These are phyloP conservation scores for Chymomyza amoena DNA, from an alignment of 2,888 invertebrate genomes.

Conservation along the genomic window DNA sequence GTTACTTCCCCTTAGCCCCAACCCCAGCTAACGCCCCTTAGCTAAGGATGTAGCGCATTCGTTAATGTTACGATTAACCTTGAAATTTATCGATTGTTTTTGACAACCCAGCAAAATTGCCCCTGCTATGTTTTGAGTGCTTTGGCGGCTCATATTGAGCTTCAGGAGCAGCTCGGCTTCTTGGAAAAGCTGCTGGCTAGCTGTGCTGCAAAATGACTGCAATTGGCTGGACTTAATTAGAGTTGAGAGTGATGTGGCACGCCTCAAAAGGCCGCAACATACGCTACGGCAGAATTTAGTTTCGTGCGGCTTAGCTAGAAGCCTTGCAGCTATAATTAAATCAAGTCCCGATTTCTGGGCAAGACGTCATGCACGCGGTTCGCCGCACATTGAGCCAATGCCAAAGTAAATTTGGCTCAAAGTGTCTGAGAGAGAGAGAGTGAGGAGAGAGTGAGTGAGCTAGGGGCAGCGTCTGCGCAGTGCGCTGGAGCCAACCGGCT, in stretches of 20 bases:
- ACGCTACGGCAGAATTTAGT: conserved; percentile 17
- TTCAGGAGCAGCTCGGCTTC: conserved; percentile 1
- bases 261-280: conserved; percentile 14
- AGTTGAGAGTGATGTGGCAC: neutral
- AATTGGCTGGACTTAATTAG: conserved; percentile 49
- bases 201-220: conserved; percentile 32
- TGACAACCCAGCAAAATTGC: conserved; percentile 13
- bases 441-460: conserved; percentile 5
- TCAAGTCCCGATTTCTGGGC: conserved; percentile 37
- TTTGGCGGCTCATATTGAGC: neutral
- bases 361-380: neutral
- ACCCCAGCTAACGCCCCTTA: neutral
- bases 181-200: neutral
- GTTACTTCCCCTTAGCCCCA: neutral
- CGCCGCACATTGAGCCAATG: neutral
- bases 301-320: too few relatives aligned
- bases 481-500: neutral
- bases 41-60: neutral
- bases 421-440: neutral
- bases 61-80: conserved; percentile 43
- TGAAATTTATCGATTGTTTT: conserved; percentile 55
- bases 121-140: conserved; percentile 11
- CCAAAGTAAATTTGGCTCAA: neutral
- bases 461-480: conserved; percentile 33
- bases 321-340: conserved; percentile 51